Conservation (phyloP, 2,888 invertebrate genomes). For the Dryobotodes eremita region DNA sequence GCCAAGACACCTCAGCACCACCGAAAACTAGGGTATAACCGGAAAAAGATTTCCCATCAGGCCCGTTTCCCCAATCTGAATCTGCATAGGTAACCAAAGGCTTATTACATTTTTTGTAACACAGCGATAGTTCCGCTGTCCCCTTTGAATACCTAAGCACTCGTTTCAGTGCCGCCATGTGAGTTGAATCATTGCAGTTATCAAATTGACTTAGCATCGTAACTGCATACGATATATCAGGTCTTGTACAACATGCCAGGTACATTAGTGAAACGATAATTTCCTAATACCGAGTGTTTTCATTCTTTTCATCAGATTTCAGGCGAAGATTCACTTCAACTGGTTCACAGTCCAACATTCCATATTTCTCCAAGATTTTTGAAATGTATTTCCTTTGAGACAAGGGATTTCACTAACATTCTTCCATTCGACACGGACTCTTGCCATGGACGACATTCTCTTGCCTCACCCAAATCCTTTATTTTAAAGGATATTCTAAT, state of each 20-base stretch:
- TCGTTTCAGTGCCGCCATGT: too few relatives aligned
- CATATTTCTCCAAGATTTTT: background rate
- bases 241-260: slow-evolving; percentile 1
- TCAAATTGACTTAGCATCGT: too few relatives aligned
- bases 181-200: too few relatives aligned
- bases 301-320: background rate
- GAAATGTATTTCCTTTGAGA: background rate
- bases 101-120: too few relatives aligned
- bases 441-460: background rate
- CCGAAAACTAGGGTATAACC: too few relatives aligned
- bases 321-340: background rate
- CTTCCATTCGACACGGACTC: background rate
- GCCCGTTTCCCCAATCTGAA: too few relatives aligned
- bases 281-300: background rate
- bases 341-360: background rate
- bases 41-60: too few relatives aligned
- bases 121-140: too few relatives aligned
- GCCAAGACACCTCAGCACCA: too few relatives aligned
- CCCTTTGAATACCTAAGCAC: too few relatives aligned
- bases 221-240: background rate
- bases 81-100: too few relatives aligned
- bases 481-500: too few relatives aligned
- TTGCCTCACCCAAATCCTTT: background rate
- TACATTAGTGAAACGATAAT: background rate
- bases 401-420: background rate